Percentiles rank a stretch among this genome's conserved stretches.
Conservation (phyloP, 2,888 invertebrate genomes). For the Dryobotodes eremita region DNA sequence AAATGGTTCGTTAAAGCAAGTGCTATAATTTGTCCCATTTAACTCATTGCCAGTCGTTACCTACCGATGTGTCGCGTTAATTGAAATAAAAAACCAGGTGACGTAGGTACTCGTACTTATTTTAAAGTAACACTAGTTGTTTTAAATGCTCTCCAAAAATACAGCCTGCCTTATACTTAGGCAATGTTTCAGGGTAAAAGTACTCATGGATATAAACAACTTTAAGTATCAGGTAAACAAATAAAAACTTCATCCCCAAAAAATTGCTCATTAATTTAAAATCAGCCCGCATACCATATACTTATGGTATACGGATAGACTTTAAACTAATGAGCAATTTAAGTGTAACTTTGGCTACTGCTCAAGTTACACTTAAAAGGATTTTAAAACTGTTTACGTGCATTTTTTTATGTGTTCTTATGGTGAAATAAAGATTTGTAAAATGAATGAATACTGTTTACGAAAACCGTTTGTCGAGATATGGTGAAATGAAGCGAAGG, state of each 20-base stretch:
- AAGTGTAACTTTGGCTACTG: no score
- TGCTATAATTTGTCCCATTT: constrained; percentile 35
- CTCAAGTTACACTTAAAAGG: background rate
- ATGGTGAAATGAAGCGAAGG: background rate
- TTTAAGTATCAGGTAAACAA: background rate
- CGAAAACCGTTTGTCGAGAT: background rate
- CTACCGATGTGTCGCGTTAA: constrained; percentile 18
- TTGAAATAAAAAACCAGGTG: constrained; percentile 34
- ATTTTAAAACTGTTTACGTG: background rate
- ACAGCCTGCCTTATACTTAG: background rate
- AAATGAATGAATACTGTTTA: background rate
- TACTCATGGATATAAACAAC: background rate
- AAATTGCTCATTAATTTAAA: background rate
- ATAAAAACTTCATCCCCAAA: background rate
- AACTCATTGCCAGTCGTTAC: constrained; percentile 29
- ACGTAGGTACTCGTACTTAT: background rate
- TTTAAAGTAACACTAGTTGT: background rate
- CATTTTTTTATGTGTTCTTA: background rate
- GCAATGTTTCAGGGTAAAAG: background rate
- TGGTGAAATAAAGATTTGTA: background rate
- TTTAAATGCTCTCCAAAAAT: background rate
- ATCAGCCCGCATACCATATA: no score
- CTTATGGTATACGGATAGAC: no score
- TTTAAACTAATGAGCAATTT: no score
- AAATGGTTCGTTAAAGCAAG: constrained; percentile 10